Conservation (phyloP, 2,113 vertebrate species). For the Ceratotherium simum region DNA sequence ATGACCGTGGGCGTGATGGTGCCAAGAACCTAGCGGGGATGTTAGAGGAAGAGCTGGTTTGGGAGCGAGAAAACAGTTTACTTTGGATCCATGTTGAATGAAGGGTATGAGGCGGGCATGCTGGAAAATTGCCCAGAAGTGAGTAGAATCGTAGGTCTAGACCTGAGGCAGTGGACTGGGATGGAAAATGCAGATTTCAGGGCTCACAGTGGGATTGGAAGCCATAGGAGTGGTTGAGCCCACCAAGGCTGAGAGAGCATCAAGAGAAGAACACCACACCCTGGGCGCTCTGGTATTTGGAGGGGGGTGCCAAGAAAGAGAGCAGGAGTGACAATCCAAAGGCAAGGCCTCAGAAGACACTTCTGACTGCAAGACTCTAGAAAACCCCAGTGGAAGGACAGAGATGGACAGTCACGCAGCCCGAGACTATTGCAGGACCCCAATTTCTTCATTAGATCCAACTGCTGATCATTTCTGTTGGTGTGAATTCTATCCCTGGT, state of each 20-base stretch:
- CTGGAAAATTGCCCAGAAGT: neutral
- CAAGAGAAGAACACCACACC: neutral
- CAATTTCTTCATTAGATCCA: neutral
- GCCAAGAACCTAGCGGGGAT: accelerated
- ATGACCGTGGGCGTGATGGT: neutral
- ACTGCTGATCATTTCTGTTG: accelerated
- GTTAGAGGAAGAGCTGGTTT: neutral
- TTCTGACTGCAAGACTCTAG: neutral
- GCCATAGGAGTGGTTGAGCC: too few species aligned
- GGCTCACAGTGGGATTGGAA: neutral
- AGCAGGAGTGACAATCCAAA: neutral
- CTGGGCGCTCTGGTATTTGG: neutral
- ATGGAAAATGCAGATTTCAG: neutral
- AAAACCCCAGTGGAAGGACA: neutral
- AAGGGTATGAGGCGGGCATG: too few species aligned
- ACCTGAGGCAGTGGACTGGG: too few species aligned
- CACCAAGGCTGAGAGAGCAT: neutral
- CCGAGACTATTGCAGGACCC: neutral
- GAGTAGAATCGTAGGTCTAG: neutral
- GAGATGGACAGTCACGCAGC: neutral
- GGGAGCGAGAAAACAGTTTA: neutral
- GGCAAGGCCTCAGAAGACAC: neutral
- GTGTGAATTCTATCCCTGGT: neutral
- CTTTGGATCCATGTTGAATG: neutral
- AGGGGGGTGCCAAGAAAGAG: neutral